Evolutionary conservation across 1,140 invertebrate genomes (phyloP), one percentile per base, ranked within the genome.

Genomic region (Atopsyche davidsoni): DNA sequence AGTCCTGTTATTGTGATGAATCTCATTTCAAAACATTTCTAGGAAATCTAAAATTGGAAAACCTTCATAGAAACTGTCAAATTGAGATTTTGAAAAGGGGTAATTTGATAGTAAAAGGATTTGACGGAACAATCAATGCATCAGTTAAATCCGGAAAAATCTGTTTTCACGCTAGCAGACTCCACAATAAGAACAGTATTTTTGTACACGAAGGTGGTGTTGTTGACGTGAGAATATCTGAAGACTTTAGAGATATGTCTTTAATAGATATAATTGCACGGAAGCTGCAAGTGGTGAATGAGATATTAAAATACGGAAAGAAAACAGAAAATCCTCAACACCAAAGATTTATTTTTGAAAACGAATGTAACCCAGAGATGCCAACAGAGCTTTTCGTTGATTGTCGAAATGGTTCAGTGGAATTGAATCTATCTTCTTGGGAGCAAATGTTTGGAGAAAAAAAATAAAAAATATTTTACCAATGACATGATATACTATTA

Each of bases 171-270:
- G 72, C 67, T 10, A 66, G 70, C 45, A 64, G 68, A 51, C 58
- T 75, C 7, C 63, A 59, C 11, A 65, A 69, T 2, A 72, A 72
- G 60, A 73, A 67, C 50, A 75, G 70, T 58, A 71, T 75, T 51
- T 75, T 75, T 46, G 69, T 73, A 36, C 72, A 75, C 58, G 72
- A 75, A 59, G 68, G 71, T 19, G 72, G 72, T 1, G 66, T 70
- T 59, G 70, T 73, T 1, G 68, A 72, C 36, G 46, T 75, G 2
- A 42, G 67, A 2, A 64, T 75, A 17, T 65, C 65, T 22, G 64
- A 72, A 18, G 67, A 70, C 40, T 23, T 69, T 4, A 66, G 69
- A 19, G 70, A 73, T 51, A 62, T 72, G 48, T 66, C 67, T 31
- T 65, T 68, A 42, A 70, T 70, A 17, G 72, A 72, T 58, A 58